Conservation (phyloP, 2,888 invertebrate genomes). For the Mythimna vitellina region DNA sequence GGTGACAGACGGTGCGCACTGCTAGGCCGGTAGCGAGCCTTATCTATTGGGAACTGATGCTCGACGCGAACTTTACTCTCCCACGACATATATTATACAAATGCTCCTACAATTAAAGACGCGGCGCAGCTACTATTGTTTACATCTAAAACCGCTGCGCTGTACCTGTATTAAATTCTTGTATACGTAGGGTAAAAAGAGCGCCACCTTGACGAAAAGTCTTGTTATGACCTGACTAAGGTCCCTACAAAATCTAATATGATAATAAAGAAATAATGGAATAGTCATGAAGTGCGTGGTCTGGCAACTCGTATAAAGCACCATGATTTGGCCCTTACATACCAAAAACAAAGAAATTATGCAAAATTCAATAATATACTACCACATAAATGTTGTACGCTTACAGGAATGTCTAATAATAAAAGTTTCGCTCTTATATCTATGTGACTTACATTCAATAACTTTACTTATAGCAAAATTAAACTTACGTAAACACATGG, state of each 20-base stretch:
- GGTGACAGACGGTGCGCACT: constrained; percentile 78
- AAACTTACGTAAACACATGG: constrained; percentile 58
- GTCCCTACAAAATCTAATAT: constrained; percentile 39
- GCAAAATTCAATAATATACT: constrained; percentile 58
- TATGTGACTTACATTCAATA: constrained; percentile 67
- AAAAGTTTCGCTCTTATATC: constrained; percentile 65
- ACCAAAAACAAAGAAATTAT: constrained; percentile 59
- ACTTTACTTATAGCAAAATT: constrained; percentile 68
- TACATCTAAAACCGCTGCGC: constrained; percentile 38
- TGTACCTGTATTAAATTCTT: constrained; percentile 39
- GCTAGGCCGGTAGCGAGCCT: constrained; percentile 55
- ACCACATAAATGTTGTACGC: constrained; percentile 65
- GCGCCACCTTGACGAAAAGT: constrained; percentile 33
- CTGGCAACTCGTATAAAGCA: constrained; percentile 66
- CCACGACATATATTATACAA: constrained; percentile 45
- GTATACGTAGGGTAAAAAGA: constrained; percentile 33
- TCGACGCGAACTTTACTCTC: constrained; percentile 33
- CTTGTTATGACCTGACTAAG: constrained; percentile 26
- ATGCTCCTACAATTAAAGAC: constrained; percentile 38
- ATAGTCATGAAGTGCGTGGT: constrained; percentile 52
- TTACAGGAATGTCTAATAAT: constrained; percentile 77
- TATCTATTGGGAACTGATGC: constrained; percentile 4
- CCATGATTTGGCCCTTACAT: constrained; percentile 62
- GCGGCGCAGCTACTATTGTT: constrained; percentile 38
- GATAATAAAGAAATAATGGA: constrained; percentile 40